Conservation (phyloP, 2,113 vertebrate species). For the Willisornis vidua region DNA sequence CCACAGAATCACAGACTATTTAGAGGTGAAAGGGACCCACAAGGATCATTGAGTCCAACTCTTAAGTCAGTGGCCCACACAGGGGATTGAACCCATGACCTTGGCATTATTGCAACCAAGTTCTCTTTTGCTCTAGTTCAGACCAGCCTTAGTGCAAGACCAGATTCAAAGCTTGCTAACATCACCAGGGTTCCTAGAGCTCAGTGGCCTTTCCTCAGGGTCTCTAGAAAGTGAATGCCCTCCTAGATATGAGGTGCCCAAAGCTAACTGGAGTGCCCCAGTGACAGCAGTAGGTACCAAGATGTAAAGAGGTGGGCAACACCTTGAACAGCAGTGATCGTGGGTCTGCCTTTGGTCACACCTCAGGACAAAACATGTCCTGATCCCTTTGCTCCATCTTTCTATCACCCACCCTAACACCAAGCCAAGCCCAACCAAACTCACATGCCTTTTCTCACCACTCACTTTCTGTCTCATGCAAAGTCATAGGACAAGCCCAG, state of each 20-base stretch:
- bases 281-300: not conserved
- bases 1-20: too few species aligned
- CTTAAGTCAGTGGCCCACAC: too few species aligned
- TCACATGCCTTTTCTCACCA: not conserved
- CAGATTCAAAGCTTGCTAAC: not conserved
- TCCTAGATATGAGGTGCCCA: not conserved
- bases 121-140: not conserved
- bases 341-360: not conserved
- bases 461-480: not conserved
- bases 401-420: not conserved
- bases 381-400: rapidly evolving
- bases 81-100: too few species aligned
- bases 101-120: too few species aligned
- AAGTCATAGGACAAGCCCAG: rapidly evolving
- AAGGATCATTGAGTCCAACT: too few species aligned
- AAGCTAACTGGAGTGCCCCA: not conserved
- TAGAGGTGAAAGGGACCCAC: too few species aligned
- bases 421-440: not conserved
- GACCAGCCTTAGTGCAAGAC: not conserved
- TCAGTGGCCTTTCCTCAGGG: not conserved
- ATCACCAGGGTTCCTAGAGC: not conserved
- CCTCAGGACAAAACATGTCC: not conserved
- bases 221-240: not conserved
- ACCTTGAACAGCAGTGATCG: not conserved
- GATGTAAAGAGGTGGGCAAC: not conserved